These are phyloP conservation scores for Diorhabda carinulata DNA, from an alignment of 1,140 invertebrate genomes.

Conservation along the genomic window DNA sequence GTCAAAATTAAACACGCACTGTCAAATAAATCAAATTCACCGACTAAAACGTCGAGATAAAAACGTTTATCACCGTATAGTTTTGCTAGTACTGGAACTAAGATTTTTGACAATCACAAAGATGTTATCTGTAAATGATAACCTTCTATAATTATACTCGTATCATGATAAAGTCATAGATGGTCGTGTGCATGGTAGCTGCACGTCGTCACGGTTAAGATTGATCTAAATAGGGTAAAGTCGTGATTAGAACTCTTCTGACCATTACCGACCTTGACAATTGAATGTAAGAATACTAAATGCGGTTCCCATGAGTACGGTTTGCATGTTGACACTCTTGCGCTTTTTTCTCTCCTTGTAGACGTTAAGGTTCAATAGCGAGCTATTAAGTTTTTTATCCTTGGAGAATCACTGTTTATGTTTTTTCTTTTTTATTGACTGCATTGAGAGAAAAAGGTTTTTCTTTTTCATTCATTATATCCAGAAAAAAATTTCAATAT, in stretches of 20 bases:
- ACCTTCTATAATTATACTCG: constrained; percentile 26
- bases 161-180: constrained; percentile 35
- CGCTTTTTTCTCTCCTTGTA: not conserved
- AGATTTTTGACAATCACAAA: not conserved
- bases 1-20: too few relatives aligned
- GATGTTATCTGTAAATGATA: constrained; percentile 13
- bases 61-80: too few relatives aligned
- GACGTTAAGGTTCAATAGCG: not conserved
- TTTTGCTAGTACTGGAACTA: too few relatives aligned
- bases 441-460: too few relatives aligned
- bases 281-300: constrained; percentile 18
- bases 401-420: not conserved
- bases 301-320: constrained; percentile 13
- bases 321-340: constrained; percentile 1
- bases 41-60: too few relatives aligned
- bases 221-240: constrained; percentile 37
- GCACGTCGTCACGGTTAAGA: constrained; percentile 32
- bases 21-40: too few relatives aligned
- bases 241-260: constrained; percentile 32
- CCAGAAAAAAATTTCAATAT: too few relatives aligned
- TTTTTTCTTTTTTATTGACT: too few relatives aligned
- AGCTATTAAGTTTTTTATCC: not conserved
- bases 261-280: constrained; percentile 33
- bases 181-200: constrained; percentile 27
- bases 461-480: too few relatives aligned